Evolutionary conservation across 2,888 invertebrate genomes (phyloP), one percentile per base, ranked within the genome.

Genomic region (Mesoligia furuncula): DNA sequence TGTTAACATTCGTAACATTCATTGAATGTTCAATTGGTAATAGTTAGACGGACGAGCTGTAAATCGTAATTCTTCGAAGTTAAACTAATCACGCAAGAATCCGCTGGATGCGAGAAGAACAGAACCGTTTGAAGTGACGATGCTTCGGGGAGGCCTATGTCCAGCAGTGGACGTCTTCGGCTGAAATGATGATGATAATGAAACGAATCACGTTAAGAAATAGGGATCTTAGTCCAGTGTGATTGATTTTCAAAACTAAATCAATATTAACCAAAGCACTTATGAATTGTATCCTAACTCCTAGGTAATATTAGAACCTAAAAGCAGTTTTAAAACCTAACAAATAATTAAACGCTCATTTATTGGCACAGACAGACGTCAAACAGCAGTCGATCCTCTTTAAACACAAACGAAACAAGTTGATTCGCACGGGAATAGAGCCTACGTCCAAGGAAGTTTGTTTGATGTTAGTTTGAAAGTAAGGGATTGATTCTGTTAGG

Each of bases 311-410:
- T 24, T 7, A 3, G 48, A 71, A 36, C 42, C 51, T 51, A 36
- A 77, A 80, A 79, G 67, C 75, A 70, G 76, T 71, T 68, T 68
- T 39, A 80, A 81, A 75, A 54, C 77, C 73, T 73, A 86, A 80
- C 77, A 87, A 79, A 88, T 88, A 87, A 90, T 89, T 84, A 87
- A 88, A 84, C 82, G 87, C 88, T 89, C 90, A 88, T 90, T 42
- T 94, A 95, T 95, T 94, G 93, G 92, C 93, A 87, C 94, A 95
- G 95, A 95, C 95, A 92, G 93, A 92, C 91, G 90, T 87, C 93
- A 95, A 95, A 95, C 94, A 95, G 81, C 79, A 87, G 87, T 86
- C 89, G 91, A 93, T 92, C 94, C 95, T 93, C 87, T 90, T 83
- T 90, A 95, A 95, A 95, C 91, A 95, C 91, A 86, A 81, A 87